Base-by-base conservation (phyloP, 2,113 vertebrate species). In the Malurus alboscapulatus region DNA sequence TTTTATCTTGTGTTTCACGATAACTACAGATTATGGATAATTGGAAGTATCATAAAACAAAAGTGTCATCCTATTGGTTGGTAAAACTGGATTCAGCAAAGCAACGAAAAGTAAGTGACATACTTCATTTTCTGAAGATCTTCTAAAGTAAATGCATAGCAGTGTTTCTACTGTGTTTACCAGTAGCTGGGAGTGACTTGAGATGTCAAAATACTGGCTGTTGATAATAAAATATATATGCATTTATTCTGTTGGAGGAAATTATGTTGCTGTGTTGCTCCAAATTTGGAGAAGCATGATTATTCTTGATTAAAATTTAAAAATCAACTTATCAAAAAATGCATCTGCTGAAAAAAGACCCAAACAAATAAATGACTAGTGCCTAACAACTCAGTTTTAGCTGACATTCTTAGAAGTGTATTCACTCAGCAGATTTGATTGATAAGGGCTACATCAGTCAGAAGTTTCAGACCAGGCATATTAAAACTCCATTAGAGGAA, bases 41-140 rank as follows among this genome's bases (percentile, higher is more conserved):
- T 94, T 99, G 99, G 99, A 99, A 99, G 83, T 98, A 98, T 94
- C 99, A 99, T 96, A 99, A 99, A 97, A 97, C 99, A 97, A 99
- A 99, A 97, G 98, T 99, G 72, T 99, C 99, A 80, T 99, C 99
- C 38, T 99, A 98, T 83, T 99, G 99, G 99, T 96, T 99, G 59
- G 98, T 99, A 96, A 99, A 99, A 97, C 96, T 99, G 97, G 99
- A 99, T 94, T 98, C 99, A 71, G 98, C 96, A 81, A 99, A 99
- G 97, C 99, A 99, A 92, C 97, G 99, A 83, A 99, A 99, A 98
- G 99, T 99, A 92, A 98, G 98, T 96, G 34, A 65, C 44, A 2
- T 20, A 38, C 21, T 87, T 87, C 1, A 45, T 20, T 66, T 82
- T 77, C 61, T 22, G 67, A 20, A 91, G 30, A 27, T 81, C 12